Evolutionary conservation across 2,797 vertebrate genomes (phyloP), one percentile per base, ranked within the genome.

Genomic region (Scomberomorus guttatus): DNA sequence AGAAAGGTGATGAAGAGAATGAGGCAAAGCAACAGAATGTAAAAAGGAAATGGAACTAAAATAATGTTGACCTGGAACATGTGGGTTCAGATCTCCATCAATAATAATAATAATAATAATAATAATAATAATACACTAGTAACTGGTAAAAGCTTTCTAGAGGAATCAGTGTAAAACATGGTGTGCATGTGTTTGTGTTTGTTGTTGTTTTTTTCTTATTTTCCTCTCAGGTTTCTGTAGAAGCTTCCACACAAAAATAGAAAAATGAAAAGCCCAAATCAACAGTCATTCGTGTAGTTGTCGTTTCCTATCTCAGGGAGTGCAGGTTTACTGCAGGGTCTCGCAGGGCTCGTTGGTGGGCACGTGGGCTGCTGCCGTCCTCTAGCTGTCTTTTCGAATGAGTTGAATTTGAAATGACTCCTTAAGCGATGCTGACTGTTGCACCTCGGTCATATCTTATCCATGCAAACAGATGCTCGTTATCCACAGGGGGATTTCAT

Each of bases 391-490:
- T 79, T 46, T 63, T 88, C 22, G 0, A 69, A 87, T 88, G 81
- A 87, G 61, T 20, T 20, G 61, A 69, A 88, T 82, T 82, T 80
- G 79, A 85, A 87, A 69, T 73, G 83, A 84, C 83, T 86, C 87
- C 74, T 86, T 27, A 70, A 84, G 85, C 57, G 29, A 79, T 57
- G 83, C 77, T 72, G 86, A 81, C 73, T 80, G 83, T 72, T 79
- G 63, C 82, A 80, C 80, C 84, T 82, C 39, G 55, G 77, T 84
- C 75, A 44, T 79, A 79, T 89, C 85, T 90, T 90, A 92, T 91
- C 90, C 79, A 67, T 68, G 79, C 81, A 73, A 88, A 87, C 92
- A 92, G 84, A 90, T 90, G 92, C 75, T 83, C 54, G 58, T 84
- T 73, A 77, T 85, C 87, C 77, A 82, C 59, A 1, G 72, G 68